Evolutionary conservation across 2,797 vertebrate species (phyloP), one percentile per base, ranked within the genome.

Genomic region (Loriculus beryllinus): DNA sequence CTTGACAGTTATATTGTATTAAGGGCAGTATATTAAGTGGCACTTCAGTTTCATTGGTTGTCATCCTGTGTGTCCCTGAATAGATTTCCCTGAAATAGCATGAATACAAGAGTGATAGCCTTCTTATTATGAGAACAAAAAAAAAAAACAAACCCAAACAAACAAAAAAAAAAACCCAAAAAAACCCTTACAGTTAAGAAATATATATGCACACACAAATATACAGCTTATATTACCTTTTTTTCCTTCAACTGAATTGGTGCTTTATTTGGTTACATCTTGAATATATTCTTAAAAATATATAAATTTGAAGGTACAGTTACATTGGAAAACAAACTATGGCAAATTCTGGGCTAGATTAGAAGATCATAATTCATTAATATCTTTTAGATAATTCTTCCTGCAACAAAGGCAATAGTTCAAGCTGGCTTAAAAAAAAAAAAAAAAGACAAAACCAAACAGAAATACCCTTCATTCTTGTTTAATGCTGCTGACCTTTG

Each of bases 1-100:
- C 52, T 43, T 82, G 31, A 12, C 11, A 82, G 43, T 70, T 89
- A 6, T 1, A 35, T 45, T 21, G 16, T 17, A 25, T 33, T 69
- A 77, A 63, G 48, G 28, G 40, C 42, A 70, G 13, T 40, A 31
- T 60, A 23, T 35, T 11, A 37, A 84, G 64, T 54, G 69, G 13
- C 72, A 64, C 52, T 59, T 81, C 12, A 75, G 54, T 84, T 78
- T 83, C 28, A 17, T 20, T 75, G 71, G 43, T 82, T 88, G 68
- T 82, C 71, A 67, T 70, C 75, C 60, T 51, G 47, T 82, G 60
- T 91, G 74, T 59, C 39, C 83, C 81, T 90, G 78, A 59, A 33
- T 69, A 74, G 56, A 76, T 56, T 76, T 79, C 47, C 51, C 51
- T 82, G 57, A 82, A 74, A 77, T 39, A 87, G 40, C 31, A 80